Percentiles rank a stretch among this genome's conserved stretches.
These are phyloP conservation scores for Rhinolophus sinicus DNA, from an alignment of 2,113 vertebrate genomes.

Conservation along the genomic window DNA sequence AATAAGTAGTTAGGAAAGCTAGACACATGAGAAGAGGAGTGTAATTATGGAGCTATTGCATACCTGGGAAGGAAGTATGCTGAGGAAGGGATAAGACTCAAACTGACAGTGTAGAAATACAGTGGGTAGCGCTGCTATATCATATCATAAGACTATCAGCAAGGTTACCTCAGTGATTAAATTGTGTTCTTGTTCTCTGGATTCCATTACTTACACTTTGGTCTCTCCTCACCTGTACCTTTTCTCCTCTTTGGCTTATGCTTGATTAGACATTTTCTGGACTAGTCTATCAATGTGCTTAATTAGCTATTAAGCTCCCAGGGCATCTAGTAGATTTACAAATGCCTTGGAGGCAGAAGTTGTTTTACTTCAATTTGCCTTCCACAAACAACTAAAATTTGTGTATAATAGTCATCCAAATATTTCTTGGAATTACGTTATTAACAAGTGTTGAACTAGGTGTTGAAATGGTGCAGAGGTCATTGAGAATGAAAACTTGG, in stretches of 20 bases:
- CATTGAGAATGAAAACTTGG: background rate
- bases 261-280: background rate
- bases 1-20: background rate
- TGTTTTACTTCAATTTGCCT: background rate
- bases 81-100: background rate
- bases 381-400: background rate
- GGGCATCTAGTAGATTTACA: background rate
- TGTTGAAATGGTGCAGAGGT: background rate
- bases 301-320: background rate
- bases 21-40: background rate
- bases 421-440: background rate
- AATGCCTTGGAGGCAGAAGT: background rate
- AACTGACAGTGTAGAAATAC: background rate
- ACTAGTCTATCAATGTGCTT: background rate
- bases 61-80: background rate
- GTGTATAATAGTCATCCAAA: background rate
- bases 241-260: background rate
- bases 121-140: background rate
- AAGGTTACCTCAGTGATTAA: background rate
- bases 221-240: fast-evolving
- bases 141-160: background rate
- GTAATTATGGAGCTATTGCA: background rate
- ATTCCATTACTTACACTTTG: background rate
- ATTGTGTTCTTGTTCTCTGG: background rate
- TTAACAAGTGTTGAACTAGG: background rate